Conservation (phyloP, 2,113 vertebrate genomes). For the Anhinga rufa region DNA sequence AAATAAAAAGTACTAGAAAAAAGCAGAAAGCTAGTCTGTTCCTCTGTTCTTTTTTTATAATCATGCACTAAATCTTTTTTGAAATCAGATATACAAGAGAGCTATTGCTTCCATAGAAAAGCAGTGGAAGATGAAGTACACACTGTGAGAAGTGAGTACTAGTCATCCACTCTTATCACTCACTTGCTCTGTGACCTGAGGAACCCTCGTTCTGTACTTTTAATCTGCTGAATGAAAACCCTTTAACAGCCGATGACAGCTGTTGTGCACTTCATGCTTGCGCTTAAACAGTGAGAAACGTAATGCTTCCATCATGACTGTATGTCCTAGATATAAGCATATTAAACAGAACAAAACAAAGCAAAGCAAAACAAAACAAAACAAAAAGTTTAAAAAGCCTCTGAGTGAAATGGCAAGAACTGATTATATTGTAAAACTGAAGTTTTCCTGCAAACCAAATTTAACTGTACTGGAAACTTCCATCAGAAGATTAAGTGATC, state of each 20-base stretch:
- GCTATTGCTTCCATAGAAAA: background rate
- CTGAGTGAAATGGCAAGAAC: background rate
- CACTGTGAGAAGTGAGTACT: background rate
- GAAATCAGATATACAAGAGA: background rate
- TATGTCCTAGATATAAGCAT: background rate
- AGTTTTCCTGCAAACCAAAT: background rate
- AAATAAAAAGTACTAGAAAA: background rate
- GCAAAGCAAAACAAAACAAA: background rate
- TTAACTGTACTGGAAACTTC: background rate
- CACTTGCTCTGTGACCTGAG: background rate
- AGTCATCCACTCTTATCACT: background rate
- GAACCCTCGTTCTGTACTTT: background rate
- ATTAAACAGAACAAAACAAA: background rate
- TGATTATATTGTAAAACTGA: background rate
- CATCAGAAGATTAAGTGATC: background rate
- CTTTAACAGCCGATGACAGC: background rate
- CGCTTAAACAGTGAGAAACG: background rate
- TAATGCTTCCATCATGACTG: background rate
- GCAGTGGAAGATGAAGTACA: background rate
- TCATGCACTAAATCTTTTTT: background rate
- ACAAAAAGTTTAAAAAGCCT: background rate
- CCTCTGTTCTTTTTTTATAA: background rate
- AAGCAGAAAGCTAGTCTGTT: background rate
- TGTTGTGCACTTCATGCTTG: background rate
- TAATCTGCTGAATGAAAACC: conserved; percentile 20